Percentiles rank a stretch among this genome's conserved stretches.
These are phyloP conservation scores for Tromatobia lineatoria DNA, from an alignment of 2,888 invertebrate species.

Conservation along the genomic window DNA sequence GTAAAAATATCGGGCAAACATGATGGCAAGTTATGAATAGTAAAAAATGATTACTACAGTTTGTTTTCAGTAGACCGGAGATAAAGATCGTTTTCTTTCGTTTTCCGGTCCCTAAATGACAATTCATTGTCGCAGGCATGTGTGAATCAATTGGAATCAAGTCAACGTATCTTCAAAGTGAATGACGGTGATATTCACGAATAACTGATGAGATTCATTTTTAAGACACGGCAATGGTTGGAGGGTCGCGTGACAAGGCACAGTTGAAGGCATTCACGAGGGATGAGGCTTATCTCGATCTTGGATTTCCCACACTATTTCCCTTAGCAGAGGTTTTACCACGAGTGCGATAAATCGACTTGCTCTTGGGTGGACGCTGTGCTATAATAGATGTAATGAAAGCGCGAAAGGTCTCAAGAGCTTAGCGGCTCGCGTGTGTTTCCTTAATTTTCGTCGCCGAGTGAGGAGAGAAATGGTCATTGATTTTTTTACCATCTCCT, in stretches of 20 bases:
- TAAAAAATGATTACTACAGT: too few species aligned
- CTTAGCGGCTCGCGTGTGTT: slow-evolving; percentile 77
- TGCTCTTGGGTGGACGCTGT: slow-evolving; percentile 25
- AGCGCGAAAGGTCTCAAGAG: slow-evolving; percentile 22
- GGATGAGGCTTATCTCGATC: slow-evolving; percentile 65
- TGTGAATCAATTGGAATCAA: background rate
- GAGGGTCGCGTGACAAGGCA: slow-evolving; percentile 61
- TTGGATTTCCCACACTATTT: slow-evolving; percentile 63
- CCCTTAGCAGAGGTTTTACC: slow-evolving; percentile 42
- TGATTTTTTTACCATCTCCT: slow-evolving; percentile 59
- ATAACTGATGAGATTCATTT: slow-evolving; percentile 32
- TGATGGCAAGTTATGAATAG: background rate
- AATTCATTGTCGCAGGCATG: background rate
- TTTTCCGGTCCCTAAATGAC: too few species aligned
- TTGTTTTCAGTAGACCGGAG: too few species aligned
- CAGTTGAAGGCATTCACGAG: slow-evolving; percentile 51
- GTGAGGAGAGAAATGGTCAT: slow-evolving; percentile 51
- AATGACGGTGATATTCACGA: slow-evolving; percentile 49
- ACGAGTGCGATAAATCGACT: slow-evolving; percentile 55
- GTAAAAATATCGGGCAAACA: background rate
- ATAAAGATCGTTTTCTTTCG: too few species aligned
- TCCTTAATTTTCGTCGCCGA: slow-evolving; percentile 75
- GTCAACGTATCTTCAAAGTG: slow-evolving; percentile 19
- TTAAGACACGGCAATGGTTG: slow-evolving; percentile 46
- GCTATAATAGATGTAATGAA: slow-evolving; percentile 61